phyloP scores from a whole-genome alignment of 2,888 invertebrate species.

The Pemphredon lugubris region DNA sequence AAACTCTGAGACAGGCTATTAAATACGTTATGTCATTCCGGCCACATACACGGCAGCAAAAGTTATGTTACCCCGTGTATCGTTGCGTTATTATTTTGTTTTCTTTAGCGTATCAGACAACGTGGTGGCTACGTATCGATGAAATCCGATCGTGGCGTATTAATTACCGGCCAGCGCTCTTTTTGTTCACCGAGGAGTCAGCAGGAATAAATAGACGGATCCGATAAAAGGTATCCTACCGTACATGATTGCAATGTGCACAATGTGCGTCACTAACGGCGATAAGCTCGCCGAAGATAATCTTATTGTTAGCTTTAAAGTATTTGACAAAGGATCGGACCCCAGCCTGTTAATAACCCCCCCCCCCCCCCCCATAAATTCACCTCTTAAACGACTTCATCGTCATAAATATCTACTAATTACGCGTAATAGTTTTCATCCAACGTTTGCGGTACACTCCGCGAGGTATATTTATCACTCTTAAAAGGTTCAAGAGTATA shows the following conservation, averaged over 20 bases:
- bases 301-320: constrained; percentile 14
- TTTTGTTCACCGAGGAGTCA: constrained; percentile 28
- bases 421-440: too few relatives aligned
- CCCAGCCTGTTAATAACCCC: background rate
- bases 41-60: too few relatives aligned
- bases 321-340: constrained; percentile 7
- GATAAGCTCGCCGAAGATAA: constrained; percentile 38
- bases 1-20: too few relatives aligned
- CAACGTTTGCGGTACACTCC: background rate
- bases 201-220: constrained; percentile 36
- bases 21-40: too few relatives aligned
- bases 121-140: constrained; percentile 29
- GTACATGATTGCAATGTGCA: constrained; percentile 22
- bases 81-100: background rate
- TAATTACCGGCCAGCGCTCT: constrained; percentile 56
- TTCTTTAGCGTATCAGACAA: background rate
- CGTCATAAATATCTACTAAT: too few relatives aligned
- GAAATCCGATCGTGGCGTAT: constrained; percentile 57
- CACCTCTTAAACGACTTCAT: background rate
- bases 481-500: background rate
- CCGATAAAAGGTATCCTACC: constrained; percentile 39
- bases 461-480: background rate
- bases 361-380: background rate
- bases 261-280: constrained; percentile 38
- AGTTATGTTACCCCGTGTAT: too few relatives aligned